These are phyloP conservation scores for Sebastes oblongus DNA, from an alignment of 2,797 vertebrate genomes.

Conservation along the genomic window DNA sequence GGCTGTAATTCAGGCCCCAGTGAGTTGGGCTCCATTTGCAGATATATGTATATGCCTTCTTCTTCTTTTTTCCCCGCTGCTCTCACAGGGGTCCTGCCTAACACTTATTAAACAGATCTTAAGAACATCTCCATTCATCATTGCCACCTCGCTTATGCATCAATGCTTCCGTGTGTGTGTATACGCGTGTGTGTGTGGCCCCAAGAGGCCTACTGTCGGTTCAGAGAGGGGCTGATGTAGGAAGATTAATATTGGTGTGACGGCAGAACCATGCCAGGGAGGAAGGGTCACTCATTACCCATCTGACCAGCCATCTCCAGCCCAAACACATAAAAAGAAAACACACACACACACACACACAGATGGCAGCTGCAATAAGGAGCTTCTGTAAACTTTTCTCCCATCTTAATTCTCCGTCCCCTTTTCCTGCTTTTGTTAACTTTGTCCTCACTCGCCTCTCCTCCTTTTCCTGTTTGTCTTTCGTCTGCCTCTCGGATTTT, in stretches of 20 bases:
- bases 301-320: constrained; percentile 69
- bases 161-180: constrained; percentile 50
- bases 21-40: constrained; percentile 41
- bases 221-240: constrained; percentile 65
- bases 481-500: constrained; percentile 28
- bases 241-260: constrained; percentile 82
- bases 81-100: constrained; percentile 62
- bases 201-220: constrained; percentile 70
- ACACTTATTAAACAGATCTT: constrained; percentile 82
- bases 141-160: constrained; percentile 77
- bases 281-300: constrained; percentile 78
- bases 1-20: constrained; percentile 41
- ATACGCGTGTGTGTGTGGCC: constrained; percentile 31
- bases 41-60: constrained; percentile 34
- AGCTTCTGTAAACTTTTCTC: constrained; percentile 42
- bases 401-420: constrained; percentile 2
- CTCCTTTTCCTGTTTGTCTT: constrained; percentile 47
- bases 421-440: constrained; percentile 46
- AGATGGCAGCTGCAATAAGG: constrained; percentile 43
- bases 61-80: background rate
- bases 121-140: constrained; percentile 82
- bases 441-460: constrained; percentile 23
- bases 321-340: constrained; percentile 25
- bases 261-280: constrained; percentile 69
- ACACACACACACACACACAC: constrained; percentile 25